phyloP scores from a whole-genome alignment of 1,140 invertebrate species.

The Drosophila bifasciata region DNA sequence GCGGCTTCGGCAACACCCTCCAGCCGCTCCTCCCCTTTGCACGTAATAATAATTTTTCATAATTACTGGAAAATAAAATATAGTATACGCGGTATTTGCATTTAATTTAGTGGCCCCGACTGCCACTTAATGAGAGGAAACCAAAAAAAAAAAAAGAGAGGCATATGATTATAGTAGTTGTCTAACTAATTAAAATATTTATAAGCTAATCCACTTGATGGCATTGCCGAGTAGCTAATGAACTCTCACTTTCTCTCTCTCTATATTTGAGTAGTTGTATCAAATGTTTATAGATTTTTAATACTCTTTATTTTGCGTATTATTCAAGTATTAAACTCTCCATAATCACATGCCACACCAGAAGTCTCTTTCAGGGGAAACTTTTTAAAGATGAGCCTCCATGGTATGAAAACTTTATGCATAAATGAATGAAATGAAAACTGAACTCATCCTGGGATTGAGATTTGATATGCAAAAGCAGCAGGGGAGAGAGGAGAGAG shows the following conservation, averaged over 20 bases:
- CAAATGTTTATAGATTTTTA: too few species aligned
- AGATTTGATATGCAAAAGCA: neutral
- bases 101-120: conserved; percentile 32
- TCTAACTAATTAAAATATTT: conserved; percentile 5
- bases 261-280: too few species aligned
- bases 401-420: neutral
- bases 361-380: too few species aligned
- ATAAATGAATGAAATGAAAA: too few species aligned
- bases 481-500: too few species aligned
- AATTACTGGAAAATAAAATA: conserved; percentile 42
- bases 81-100: conserved; percentile 44
- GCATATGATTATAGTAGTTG: neutral
- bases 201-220: neutral
- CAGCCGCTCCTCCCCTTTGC: conserved; percentile 18
- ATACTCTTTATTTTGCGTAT: too few species aligned
- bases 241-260: too few species aligned
- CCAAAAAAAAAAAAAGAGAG: conserved; percentile 8
- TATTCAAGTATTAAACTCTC: too few species aligned
- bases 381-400: too few species aligned
- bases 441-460: neutral
- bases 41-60: conserved; percentile 52
- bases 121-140: neutral
- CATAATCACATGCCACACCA: too few species aligned
- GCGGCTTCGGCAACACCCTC: conserved; percentile 7
- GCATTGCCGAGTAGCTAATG: too few species aligned